These are phyloP conservation scores for Xanthostigma xanthostigma DNA, from an alignment of 2,888 invertebrate genomes.

Conservation along the genomic window DNA sequence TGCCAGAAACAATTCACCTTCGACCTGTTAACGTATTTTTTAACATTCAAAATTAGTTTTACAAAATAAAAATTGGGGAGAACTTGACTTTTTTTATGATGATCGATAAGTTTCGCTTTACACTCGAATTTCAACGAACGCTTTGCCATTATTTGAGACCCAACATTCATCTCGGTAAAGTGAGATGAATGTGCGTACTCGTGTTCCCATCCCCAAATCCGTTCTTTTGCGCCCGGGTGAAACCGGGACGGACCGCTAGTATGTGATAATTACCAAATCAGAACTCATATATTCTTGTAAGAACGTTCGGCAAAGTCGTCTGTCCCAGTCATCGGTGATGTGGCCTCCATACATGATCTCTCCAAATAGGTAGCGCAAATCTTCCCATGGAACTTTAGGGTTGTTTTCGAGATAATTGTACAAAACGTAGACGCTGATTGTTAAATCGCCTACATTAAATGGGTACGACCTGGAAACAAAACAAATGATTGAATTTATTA, in stretches of 20 bases:
- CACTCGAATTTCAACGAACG: no score
- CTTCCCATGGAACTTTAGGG: constrained; percentile 83
- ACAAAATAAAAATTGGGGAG: no score
- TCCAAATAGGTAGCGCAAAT: constrained; percentile 83
- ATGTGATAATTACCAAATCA: constrained; percentile 42
- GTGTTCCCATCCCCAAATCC: no score
- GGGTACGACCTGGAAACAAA: constrained; percentile 41
- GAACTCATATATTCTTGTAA: constrained; percentile 77
- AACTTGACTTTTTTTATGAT: no score
- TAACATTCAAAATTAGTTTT: no score
- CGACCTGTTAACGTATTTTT: constrained; percentile 36
- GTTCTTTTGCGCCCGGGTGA: no score
- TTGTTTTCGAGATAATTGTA: constrained; percentile 85
- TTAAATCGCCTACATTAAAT: constrained; percentile 73
- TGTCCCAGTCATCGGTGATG: constrained; percentile 93
- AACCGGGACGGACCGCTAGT: no score
- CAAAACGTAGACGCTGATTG: constrained; percentile 81
- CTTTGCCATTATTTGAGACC: no score
- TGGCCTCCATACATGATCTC: constrained; percentile 98
- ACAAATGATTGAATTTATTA: no score
- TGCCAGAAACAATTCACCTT: constrained; percentile 70
- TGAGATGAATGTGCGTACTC: background rate
- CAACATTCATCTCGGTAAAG: no score
- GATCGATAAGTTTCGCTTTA: no score
- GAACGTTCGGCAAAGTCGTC: constrained; percentile 72